Evolutionary conservation across 2,797 vertebrate species (phyloP), one percentile per base, ranked within the genome.

Genomic region (Prunella strophiata): DNA sequence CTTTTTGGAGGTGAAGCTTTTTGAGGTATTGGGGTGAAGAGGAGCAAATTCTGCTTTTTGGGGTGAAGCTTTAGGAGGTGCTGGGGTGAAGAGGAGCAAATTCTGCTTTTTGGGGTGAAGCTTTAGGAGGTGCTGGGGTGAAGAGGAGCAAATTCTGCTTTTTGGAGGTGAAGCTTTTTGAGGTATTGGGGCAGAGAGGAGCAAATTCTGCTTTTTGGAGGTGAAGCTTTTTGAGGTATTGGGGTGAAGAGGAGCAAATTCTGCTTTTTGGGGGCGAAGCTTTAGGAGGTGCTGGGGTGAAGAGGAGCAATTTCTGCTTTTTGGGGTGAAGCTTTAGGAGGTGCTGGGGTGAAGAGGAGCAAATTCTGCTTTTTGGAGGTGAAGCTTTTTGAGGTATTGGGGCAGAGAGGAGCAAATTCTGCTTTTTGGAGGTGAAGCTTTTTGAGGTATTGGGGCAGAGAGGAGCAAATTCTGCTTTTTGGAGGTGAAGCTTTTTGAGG

Each of bases 371-470:
- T 36, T 18, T 59, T 17, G 9, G 57, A 7, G 34, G 7, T 29
- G 18, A 40, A 40, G 7, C 23, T 27, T 79, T 61, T n/a, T n/a
- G 40, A 36, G 30, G 21, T 3, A 12, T 51, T 51, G 34, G 7
- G 34, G 47, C 3, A 4, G 3, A 16, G 19, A 50, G 0, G 10
- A 1, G 3, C 13, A 67, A 34, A 48, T 34, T 48, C 30, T n/a
- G 40, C 20, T n/a, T 63, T 32, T 45, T n/a, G 3, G 16, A 8
- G 8, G 11, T 22, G 21, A 63, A 32, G 6, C 4, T 63, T 43
- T 32, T 25, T 45, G 32, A 47, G 9, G 7, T 3, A 6, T 30
- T 34, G 32, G 15, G 43, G 43, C 4, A 1, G 4, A 27, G 17
- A 59, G 5, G 26, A 19, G 26, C 16, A 62, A 32, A 54, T 55